Evolutionary conservation across 2,113 vertebrate genomes (phyloP).

Genomic region (Eptesicus fuscus): DNA sequence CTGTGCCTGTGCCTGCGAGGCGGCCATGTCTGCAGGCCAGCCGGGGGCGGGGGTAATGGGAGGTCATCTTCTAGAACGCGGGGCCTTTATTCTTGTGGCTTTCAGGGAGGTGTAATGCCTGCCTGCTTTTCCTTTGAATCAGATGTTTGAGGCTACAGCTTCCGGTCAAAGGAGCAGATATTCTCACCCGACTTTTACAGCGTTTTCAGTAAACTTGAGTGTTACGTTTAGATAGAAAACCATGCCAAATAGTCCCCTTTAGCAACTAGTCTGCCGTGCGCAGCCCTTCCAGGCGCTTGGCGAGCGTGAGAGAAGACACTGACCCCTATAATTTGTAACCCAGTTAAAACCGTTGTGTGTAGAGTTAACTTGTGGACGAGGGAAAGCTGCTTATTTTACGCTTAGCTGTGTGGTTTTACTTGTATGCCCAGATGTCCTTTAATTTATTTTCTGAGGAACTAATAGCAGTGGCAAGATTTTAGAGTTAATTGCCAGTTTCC

Average conservation of each 20-base stretch:
- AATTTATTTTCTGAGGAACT: constrained; percentile 70
- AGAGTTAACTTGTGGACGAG: not conserved
- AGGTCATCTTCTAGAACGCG: constrained; percentile 59
- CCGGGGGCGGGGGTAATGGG: constrained; percentile 48
- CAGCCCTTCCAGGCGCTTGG: not conserved
- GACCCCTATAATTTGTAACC: not conserved
- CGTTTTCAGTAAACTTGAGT: not conserved
- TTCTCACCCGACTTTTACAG: accelerated
- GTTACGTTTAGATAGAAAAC: constrained; percentile 21
- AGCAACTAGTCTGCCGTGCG: not conserved
- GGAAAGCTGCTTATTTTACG: constrained; percentile 17
- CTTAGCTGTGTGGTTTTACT: constrained; percentile 38
- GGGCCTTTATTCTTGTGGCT: constrained; percentile 68
- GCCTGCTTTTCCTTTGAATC: constrained; percentile 4
- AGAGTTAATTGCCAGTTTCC: constrained; percentile 76
- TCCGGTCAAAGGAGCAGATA: not conserved
- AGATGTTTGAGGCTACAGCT: constrained; percentile 37
- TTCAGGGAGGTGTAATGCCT: constrained; percentile 40
- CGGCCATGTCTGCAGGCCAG: not conserved
- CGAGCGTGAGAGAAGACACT: not conserved
- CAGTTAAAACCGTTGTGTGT: not conserved
- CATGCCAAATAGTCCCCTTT: not conserved
- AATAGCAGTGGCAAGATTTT: constrained; percentile 59
- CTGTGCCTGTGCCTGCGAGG: not conserved
- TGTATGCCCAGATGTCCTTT: constrained; percentile 25